These are phyloP conservation scores for Amphilophus citrinellus DNA, from an alignment of 2,113 vertebrate genomes.

Conservation along the genomic window DNA sequence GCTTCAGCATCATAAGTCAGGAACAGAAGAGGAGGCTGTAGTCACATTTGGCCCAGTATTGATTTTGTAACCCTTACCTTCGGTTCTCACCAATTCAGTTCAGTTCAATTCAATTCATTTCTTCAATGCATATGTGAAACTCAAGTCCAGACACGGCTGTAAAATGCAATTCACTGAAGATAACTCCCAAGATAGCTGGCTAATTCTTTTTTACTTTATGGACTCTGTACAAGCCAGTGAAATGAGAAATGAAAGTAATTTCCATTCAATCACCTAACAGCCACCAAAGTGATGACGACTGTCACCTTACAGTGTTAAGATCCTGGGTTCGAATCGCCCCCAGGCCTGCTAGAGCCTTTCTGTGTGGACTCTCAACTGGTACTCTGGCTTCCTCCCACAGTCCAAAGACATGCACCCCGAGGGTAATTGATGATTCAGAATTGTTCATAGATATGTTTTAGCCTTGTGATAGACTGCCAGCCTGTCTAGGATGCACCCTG, in stretches of 20 bases:
- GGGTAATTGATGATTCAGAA: not conserved
- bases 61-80: not conserved
- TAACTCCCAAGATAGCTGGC: not conserved
- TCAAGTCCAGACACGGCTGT: not conserved
- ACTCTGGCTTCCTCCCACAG: not conserved
- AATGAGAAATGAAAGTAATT: too few relatives aligned
- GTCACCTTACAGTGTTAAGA: not conserved
- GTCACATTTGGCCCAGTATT: not conserved
- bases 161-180: not conserved
- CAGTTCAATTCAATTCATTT: not conserved
- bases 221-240: too few relatives aligned
- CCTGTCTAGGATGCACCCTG: not conserved
- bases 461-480: not conserved
- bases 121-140: not conserved
- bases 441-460: not conserved
- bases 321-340: not conserved
- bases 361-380: not conserved
- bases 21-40: not conserved
- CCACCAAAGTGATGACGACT: not conserved
- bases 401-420: not conserved
- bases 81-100: not conserved
- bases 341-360: not conserved
- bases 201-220: not conserved
- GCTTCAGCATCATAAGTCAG: not conserved
- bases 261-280: not conserved